Evolutionary conservation across 2,113 vertebrate genomes (phyloP).

Genomic region (Dicaeum eximium): DNA sequence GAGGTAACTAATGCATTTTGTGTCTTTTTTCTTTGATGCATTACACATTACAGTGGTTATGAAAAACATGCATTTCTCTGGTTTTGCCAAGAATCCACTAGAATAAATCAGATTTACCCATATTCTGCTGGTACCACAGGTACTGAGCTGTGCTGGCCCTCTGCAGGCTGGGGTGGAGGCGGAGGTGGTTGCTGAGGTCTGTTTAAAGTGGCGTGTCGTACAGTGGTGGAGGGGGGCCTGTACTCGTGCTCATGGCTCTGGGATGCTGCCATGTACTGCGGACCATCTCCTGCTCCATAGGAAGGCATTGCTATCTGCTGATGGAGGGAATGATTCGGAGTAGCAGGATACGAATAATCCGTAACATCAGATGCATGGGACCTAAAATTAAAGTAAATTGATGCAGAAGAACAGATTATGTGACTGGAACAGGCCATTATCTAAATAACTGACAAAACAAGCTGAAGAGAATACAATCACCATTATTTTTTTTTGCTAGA

Average conservation of each 20-base stretch:
- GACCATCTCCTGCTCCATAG: constrained; percentile 63
- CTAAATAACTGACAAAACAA: neutral
- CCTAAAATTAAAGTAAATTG: constrained; percentile 69
- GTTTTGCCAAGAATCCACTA: neutral
- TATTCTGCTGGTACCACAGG: constrained; percentile 82
- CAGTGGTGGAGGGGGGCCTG: constrained; percentile 79
- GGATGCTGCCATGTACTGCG: constrained; percentile 64
- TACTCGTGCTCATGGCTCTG: constrained; percentile 83
- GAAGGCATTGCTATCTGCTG: constrained; percentile 77
- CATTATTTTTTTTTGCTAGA: neutral
- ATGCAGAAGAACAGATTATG: neutral
- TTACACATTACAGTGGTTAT: accelerated
- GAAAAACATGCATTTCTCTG: neutral
- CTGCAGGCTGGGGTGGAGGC: constrained; percentile 83
- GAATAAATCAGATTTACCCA: constrained; percentile 73
- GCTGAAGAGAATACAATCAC: neutral
- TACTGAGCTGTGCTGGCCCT: constrained; percentile 79
- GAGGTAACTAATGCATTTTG: neutral
- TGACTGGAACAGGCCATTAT: neutral
- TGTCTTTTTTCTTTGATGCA: neutral
- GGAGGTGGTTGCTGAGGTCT: constrained; percentile 90
- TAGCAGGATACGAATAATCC: constrained; percentile 87
- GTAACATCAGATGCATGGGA: constrained; percentile 83
- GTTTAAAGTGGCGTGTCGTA: constrained; percentile 84
- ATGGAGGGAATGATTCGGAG: constrained; percentile 89